Base-by-base conservation (phyloP, 2,888 invertebrate species). In the Orthonevra nobilis region DNA sequence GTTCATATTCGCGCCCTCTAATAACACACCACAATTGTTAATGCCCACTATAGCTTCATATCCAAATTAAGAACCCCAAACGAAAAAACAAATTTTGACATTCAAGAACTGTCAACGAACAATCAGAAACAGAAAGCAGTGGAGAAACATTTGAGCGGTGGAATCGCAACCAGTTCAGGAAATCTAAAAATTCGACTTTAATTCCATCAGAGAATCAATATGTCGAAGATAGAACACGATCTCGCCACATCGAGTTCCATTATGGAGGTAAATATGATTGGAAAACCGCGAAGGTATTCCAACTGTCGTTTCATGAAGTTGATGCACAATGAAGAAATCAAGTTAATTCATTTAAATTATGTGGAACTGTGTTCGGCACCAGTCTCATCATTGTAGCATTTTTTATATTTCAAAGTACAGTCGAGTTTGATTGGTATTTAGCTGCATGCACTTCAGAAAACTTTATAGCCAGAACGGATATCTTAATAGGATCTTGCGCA, bases 181-280 rank as follows among this genome's bases (percentile, higher is more conserved):
- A 36, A 20, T 20, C 28, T 19, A n/a, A 2, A 44, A 34, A 14
- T 50, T 42, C 17, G n/a, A 15, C 32, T 20, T 7, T 6, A 34
- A 42, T 32, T 36, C 58, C 19, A 46, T 14, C 17, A 17, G 12
- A 4, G 36, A 69, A 69, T 68, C 81, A 88, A 82, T 83, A 92
- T 93, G 92, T 90, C 91, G 66, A 90, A 91, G 83, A 90, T 92
- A 72, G 93, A 93, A 83, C 94, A 95, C 87, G 95, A 95, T 89
- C 90, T 95, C 83, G 94, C 94, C 86, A 92, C 93, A 81, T 93
- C 94, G 81, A 94, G 95, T 81, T 94, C 95, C 81, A 91, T 96
- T 79, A 96, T 96, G 96, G 95, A 95, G 90, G 96, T 96, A 90
- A 92, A 6, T 34, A 12, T 28, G 2, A 17, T 3, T 9, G 2